These are phyloP conservation scores for Festucalex cinctus DNA, from an alignment of 2,113 vertebrate genomes.

Conservation along the genomic window DNA sequence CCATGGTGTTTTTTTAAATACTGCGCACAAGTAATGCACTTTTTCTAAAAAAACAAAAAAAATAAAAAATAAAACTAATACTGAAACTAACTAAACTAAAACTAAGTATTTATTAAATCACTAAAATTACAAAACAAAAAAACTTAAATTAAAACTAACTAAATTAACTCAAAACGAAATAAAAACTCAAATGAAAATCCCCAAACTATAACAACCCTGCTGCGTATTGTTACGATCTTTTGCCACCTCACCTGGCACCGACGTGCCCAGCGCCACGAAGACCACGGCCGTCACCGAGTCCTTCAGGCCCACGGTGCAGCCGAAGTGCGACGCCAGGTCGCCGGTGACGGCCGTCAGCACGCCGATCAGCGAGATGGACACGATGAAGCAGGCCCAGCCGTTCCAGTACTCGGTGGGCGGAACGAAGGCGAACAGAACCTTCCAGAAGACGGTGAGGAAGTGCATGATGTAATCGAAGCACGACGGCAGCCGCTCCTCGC, in stretches of 20 bases:
- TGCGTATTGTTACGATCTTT: neutral
- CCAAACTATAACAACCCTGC: no score
- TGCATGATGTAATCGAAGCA: slow-evolving; percentile 87
- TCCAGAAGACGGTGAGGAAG: slow-evolving; percentile 86
- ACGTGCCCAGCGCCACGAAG: slow-evolving; percentile 81
- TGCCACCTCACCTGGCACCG: slow-evolving; percentile 71
- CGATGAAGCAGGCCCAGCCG: slow-evolving; percentile 82
- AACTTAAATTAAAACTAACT: no score
- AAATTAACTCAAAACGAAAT: no score
- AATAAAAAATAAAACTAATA: no score
- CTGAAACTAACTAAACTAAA: no score
- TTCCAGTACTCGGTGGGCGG: slow-evolving; percentile 83
- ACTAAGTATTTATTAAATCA: no score
- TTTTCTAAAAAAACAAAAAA: no score
- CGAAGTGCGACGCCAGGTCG: slow-evolving; percentile 79
- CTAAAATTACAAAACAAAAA: no score
- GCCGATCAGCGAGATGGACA: slow-evolving; percentile 79
- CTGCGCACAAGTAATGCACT: no score
- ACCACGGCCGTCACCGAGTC: slow-evolving; percentile 81
- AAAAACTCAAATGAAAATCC: no score
- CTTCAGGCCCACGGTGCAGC: slow-evolving; percentile 81
- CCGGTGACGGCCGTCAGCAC: slow-evolving; percentile 78
- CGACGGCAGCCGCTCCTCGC: slow-evolving; percentile 80
- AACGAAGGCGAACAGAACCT: slow-evolving; percentile 82
- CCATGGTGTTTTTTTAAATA: no score